Percentiles rank a stretch among this genome's conserved stretches.
Conservation (phyloP, 2,113 vertebrate genomes). For the Stictonetta naevosa region DNA sequence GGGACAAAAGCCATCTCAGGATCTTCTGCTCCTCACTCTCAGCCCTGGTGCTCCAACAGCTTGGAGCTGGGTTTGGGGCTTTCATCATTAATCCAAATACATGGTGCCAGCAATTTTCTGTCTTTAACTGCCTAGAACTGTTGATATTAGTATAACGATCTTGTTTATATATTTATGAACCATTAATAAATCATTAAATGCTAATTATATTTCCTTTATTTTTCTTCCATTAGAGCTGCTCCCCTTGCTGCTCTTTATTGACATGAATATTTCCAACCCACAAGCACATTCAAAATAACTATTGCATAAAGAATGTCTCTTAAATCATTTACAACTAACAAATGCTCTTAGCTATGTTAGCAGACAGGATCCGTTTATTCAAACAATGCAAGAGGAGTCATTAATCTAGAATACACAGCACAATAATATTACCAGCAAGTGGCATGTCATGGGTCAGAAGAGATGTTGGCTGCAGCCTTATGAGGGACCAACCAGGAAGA, state of each 20-base stretch:
- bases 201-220: not conserved
- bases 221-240: not conserved
- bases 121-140: not conserved
- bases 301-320: not conserved
- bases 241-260: not conserved
- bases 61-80: not conserved
- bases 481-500: not conserved
- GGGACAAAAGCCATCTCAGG: accelerated
- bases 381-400: not conserved
- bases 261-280: not conserved
- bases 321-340: slow-evolving; percentile 35
- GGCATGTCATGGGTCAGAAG: not conserved
- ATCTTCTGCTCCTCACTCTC: not conserved
- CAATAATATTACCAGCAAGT: not conserved
- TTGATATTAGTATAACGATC: not conserved
- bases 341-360: not conserved
- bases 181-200: slow-evolving; percentile 53
- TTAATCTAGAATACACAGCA: not conserved
- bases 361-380: slow-evolving; percentile 11
- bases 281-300: not conserved
- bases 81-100: not conserved
- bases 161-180: slow-evolving; percentile 13
- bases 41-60: not conserved
- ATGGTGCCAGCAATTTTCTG: not conserved
- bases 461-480: not conserved